Base-by-base conservation (phyloP, 2,113 vertebrate species). In the Sylvietta virens region DNA sequence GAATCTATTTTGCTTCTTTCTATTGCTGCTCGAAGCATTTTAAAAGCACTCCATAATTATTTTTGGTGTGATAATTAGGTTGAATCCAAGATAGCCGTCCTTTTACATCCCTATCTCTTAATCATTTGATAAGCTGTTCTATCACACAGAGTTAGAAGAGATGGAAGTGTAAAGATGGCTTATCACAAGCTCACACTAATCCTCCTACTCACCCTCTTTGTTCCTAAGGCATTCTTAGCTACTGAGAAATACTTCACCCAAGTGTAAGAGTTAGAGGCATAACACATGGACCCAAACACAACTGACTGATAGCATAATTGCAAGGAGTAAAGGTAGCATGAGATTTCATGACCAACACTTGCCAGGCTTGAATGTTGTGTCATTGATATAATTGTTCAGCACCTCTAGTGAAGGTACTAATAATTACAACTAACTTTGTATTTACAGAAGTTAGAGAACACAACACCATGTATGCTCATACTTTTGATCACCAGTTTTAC, bases 151-250 rank as follows among this genome's bases (percentile, higher is more conserved):
- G 31, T 92, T 86, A 82, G 84, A 92, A 51, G 30, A 96, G 80
- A 51, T 83, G 67, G 88, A 92, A 95, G 69, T 73, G 51, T 78
- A 90, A 90, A 90, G 79, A 86, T 91, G 80, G 74, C 72, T 95
- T 97, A 94, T 86, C 92, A 92, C 67, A 78, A 92, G 56, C 86
- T 93, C 80, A 53, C 64, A 83, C 39, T 92, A 96, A 96, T 92
- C 86, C 33, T 94, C 22, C 81, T 90, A 47, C 35, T 61, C 69
- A 39, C 67, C 30, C 8, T 93, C 56, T 94, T 93, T 90, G 72
- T 92, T 90, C 65, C 78, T 67, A 88, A 86, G 69, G 48, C 40
- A 13, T 86, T 86, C 50, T 69, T 78, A 83, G 51, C 60, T 83
- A 24, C 67, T 66, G 86, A 77, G 61, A 88, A 91, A 72, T 72